Evolutionary conservation across 23 tunicate species (phyloP).

Genomic region (Halocynthia aurantium): DNA sequence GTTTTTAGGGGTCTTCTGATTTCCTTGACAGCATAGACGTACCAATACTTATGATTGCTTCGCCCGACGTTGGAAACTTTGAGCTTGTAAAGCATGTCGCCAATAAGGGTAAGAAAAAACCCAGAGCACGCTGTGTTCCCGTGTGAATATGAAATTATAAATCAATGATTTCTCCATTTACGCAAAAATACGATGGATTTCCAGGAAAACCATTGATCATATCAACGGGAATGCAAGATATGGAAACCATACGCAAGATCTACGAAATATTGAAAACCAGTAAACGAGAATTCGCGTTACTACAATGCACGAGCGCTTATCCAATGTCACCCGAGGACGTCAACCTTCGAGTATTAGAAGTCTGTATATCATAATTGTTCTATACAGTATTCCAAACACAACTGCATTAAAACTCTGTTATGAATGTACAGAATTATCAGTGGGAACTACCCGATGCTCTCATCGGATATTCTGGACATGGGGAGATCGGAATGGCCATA

Average conservation of each 20-base stretch:
- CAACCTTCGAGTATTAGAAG: constrained; percentile 15
- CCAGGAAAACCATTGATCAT: constrained; percentile 28
- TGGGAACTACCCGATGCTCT: constrained; percentile 9
- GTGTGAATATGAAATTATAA: background rate
- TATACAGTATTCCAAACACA: background rate
- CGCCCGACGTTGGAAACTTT: constrained; percentile 9
- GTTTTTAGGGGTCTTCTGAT: constrained; percentile 5
- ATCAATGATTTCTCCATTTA: background rate
- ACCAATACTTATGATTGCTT: constrained; percentile 16
- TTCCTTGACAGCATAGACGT: constrained; percentile 13
- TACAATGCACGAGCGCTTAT: constrained; percentile 27
- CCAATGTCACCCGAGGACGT: constrained; percentile 14
- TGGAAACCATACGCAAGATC: constrained; percentile 18
- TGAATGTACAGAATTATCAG: constrained; percentile 10
- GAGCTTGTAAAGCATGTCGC: constrained; percentile 8
- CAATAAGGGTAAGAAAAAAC: constrained; percentile 1
- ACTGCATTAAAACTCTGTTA: background rate
- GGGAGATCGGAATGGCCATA: background rate
- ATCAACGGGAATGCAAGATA: constrained; percentile 21
- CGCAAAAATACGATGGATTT: background rate
- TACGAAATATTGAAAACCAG: background rate
- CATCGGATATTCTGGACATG: constrained; percentile 24
- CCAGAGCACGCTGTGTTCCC: too few species aligned
- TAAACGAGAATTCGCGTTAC: background rate
- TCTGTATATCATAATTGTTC: background rate